phyloP scores from a whole-genome alignment of 2,113 vertebrate species.

The Macrotus californicus region DNA sequence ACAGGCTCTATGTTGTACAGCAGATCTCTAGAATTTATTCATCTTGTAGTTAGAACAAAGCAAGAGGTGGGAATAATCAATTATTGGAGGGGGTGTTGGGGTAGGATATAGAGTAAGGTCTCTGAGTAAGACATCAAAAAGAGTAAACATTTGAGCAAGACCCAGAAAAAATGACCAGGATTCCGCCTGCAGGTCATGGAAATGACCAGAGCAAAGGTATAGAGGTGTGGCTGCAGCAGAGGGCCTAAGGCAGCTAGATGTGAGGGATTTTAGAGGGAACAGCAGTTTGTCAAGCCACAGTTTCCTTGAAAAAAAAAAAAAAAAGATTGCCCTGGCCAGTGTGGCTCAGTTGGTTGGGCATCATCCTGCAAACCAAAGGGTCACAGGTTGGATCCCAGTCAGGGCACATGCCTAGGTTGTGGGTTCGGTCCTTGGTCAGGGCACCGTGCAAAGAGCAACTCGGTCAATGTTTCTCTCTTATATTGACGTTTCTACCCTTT shows the following conservation, averaged over 20 bases:
- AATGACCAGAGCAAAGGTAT: not conserved
- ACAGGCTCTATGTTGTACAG: not conserved
- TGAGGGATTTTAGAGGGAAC: not conserved
- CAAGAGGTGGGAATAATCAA: not conserved
- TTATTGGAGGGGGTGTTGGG: not conserved
- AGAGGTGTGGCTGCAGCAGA: not conserved
- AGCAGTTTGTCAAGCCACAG: not conserved
- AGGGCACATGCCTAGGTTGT: too few species aligned
- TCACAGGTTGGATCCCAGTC: too few species aligned
- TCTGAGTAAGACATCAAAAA: not conserved
- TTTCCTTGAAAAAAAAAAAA: too few species aligned
- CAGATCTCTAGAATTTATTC: not conserved
- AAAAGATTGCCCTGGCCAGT: too few species aligned
- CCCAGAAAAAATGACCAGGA: not conserved
- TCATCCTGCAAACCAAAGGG: too few species aligned
- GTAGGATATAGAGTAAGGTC: not conserved
- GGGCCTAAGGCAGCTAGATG: not conserved
- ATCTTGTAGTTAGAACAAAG: not conserved
- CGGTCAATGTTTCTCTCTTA: too few species aligned
- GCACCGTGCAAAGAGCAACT: too few species aligned
- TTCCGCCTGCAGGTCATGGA: not conserved
- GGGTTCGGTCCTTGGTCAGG: too few species aligned
- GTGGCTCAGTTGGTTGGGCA: too few species aligned
- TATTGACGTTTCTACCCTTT: too few species aligned
- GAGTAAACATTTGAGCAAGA: not conserved